Conservation (phyloP, 1,140 invertebrate genomes). For the Microplitis demolitor region DNA sequence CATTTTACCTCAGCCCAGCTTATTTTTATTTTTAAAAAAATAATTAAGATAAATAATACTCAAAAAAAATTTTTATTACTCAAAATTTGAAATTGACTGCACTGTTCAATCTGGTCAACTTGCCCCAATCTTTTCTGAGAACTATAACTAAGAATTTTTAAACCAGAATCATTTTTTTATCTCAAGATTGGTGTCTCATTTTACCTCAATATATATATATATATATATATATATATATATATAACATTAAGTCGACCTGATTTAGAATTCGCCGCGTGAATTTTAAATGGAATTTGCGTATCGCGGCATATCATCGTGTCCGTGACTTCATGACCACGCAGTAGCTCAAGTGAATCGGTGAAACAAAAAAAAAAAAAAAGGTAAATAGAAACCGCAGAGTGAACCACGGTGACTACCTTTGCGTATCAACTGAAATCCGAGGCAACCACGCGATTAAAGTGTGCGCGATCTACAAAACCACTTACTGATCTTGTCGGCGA, state of each 20-base stretch:
- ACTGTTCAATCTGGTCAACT: too few species aligned
- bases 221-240: not conserved
- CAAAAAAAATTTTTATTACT: too few species aligned
- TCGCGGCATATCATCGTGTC: not conserved
- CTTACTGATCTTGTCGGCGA: slow-evolving; percentile 14
- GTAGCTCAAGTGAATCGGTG: not conserved
- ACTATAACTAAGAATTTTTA: too few species aligned
- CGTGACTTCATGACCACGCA: not conserved
- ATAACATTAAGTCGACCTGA: not conserved
- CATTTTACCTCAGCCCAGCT: too few species aligned
- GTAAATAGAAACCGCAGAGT: slow-evolving; percentile 12
- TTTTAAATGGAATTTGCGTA: not conserved
- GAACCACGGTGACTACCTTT: slow-evolving; percentile 6
- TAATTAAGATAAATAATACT: too few species aligned
- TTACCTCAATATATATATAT: not conserved
- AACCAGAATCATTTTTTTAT: too few species aligned
- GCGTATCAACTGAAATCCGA: slow-evolving; percentile 18
- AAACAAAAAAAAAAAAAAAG: not conserved
- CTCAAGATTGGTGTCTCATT: too few species aligned
- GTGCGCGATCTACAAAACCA: not conserved
- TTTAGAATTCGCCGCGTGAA: not conserved
- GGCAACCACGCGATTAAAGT: slow-evolving; percentile 15
- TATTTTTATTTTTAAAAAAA: too few species aligned
- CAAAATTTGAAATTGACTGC: too few species aligned
- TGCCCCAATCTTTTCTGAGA: too few species aligned